Evolutionary conservation across 2,797 vertebrate genomes (phyloP).

Genomic region (Urosaurus nigricauda): DNA sequence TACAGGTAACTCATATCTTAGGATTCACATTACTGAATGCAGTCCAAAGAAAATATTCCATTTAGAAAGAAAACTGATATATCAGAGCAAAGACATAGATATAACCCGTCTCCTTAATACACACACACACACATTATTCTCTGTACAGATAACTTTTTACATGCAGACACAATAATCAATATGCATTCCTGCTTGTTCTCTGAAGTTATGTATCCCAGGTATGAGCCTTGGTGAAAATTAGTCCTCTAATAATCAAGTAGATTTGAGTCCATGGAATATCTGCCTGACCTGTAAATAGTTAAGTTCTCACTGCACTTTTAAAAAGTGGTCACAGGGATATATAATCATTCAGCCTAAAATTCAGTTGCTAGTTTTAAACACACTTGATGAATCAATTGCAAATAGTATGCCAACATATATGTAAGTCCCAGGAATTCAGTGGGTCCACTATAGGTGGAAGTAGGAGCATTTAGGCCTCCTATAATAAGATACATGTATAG

Average conservation of each 20-base stretch:
- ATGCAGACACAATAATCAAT: not conserved
- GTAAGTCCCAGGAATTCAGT: too few relatives aligned
- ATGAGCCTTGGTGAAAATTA: not conserved
- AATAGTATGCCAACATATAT: too few relatives aligned
- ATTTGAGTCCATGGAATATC: not conserved
- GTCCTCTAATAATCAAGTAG: not conserved
- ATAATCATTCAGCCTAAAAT: not conserved
- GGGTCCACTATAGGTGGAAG: too few relatives aligned
- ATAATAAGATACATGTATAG: slow-evolving; percentile 5
- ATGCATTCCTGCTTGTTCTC: not conserved
- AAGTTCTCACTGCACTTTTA: not conserved
- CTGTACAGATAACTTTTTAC: not conserved
- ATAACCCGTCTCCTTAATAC: not conserved
- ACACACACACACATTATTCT: too few relatives aligned
- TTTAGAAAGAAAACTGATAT: not conserved
- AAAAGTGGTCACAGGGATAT: not conserved
- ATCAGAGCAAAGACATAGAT: not conserved
- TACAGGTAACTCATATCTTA: not conserved
- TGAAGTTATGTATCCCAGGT: not conserved
- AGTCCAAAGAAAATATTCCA: not conserved
- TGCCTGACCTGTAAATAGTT: not conserved
- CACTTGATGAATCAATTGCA: too few relatives aligned
- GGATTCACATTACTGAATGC: not conserved
- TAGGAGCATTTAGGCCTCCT: too few relatives aligned
- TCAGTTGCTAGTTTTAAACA: too few relatives aligned